Evolutionary conservation across 2,888 invertebrate genomes (phyloP).

Genomic region (Saturnia japonica): DNA sequence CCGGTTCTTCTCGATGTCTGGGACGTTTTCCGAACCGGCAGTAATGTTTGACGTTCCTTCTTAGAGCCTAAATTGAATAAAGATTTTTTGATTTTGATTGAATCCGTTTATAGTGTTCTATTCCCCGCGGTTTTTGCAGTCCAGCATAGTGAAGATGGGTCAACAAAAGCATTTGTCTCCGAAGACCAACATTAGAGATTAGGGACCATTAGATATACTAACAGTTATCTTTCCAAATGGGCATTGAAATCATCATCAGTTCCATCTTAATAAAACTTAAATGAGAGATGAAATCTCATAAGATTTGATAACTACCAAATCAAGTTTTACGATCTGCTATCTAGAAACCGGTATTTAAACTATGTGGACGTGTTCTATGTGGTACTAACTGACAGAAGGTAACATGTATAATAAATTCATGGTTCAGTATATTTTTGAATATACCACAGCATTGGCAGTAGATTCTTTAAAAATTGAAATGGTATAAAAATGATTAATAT

Average conservation of each 20-base stretch:
- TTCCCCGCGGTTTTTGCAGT: too few relatives aligned
- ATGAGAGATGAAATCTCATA: not conserved
- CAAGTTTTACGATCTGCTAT: not conserved
- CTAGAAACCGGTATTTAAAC: not conserved
- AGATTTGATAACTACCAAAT: not conserved
- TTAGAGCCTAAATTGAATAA: too few relatives aligned
- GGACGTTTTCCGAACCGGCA: too few relatives aligned
- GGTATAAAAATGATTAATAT: too few relatives aligned
- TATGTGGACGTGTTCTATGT: not conserved
- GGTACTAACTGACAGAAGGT: too few relatives aligned
- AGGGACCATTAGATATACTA: not conserved
- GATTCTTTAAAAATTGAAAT: too few relatives aligned
- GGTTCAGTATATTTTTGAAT: not conserved
- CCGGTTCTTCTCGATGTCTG: too few relatives aligned
- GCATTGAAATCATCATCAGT: not conserved
- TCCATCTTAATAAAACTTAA: not conserved
- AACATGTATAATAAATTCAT: not conserved
- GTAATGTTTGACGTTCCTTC: too few relatives aligned
- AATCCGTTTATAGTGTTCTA: too few relatives aligned
- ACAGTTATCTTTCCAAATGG: too few relatives aligned
- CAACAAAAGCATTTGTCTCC: not conserved
- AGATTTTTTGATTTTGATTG: too few relatives aligned
- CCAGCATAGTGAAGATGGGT: not conserved
- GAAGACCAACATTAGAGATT: not conserved
- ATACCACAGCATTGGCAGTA: too few relatives aligned